phyloP scores from a whole-genome alignment of 1,140 invertebrate genomes.

The Ostrea edulis region DNA sequence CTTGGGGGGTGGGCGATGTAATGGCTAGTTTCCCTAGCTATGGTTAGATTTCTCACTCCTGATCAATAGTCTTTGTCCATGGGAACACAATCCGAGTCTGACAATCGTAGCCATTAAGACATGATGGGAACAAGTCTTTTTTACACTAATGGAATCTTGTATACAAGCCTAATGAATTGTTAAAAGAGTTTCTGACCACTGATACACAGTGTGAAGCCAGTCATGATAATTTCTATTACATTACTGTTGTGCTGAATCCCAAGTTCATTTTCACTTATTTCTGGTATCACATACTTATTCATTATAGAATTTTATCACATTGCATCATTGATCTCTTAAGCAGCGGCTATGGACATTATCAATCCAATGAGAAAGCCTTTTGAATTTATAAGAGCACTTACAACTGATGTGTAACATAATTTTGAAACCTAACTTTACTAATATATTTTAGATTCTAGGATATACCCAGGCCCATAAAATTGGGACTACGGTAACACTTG shows the following conservation, averaged over 20 bases:
- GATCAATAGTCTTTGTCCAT: slow-evolving; percentile 2
- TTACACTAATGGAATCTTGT: slow-evolving; percentile 35
- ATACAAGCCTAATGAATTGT: slow-evolving; percentile 35
- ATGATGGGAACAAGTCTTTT: slow-evolving; percentile 10
- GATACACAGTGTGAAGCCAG: neutral
- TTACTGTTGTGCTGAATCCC: neutral
- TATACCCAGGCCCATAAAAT: neutral
- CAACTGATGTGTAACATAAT: neutral
- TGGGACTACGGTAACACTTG: slow-evolving; percentile 19
- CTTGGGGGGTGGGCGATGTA: neutral
- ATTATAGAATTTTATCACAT: neutral
- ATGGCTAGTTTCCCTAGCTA: neutral
- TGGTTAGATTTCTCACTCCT: neutral
- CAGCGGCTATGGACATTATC: neutral
- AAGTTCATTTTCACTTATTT: neutral
- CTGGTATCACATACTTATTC: neutral
- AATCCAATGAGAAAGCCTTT: neutral
- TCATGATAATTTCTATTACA: neutral
- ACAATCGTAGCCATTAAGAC: slow-evolving; percentile 13
- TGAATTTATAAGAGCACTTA: neutral
- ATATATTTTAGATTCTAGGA: neutral
- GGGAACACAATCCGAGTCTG: neutral
- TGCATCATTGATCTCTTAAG: neutral
- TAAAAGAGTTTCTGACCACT: slow-evolving; percentile 34
- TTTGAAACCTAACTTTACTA: neutral